Conservation (phyloP, 2,888 invertebrate genomes). For the Archips xylosteana region DNA sequence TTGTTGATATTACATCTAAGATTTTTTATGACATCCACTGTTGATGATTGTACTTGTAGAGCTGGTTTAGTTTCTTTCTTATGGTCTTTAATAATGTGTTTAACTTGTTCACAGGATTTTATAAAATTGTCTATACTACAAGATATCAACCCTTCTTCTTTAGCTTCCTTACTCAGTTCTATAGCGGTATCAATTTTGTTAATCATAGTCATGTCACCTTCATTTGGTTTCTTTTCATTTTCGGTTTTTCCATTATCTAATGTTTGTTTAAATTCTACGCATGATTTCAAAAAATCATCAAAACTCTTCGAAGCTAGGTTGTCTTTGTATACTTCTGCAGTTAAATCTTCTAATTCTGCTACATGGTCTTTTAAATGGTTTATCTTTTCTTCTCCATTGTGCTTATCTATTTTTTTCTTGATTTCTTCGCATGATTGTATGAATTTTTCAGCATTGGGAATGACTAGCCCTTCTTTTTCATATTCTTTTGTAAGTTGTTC, state of each 20-base stretch:
- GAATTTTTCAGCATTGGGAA: constrained; percentile 51
- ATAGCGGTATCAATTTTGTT: constrained; percentile 53
- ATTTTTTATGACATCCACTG: constrained; percentile 45
- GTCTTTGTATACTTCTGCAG: constrained; percentile 45
- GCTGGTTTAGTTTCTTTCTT: constrained; percentile 13
- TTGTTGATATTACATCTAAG: constrained; percentile 52
- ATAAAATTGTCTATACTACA: constrained; percentile 55
- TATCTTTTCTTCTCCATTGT: constrained; percentile 42
- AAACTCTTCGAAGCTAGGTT: constrained; percentile 48
- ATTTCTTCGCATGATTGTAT: constrained; percentile 51
- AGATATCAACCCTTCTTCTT: constrained; percentile 51
- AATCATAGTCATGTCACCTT: constrained; percentile 44
- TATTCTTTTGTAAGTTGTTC: constrained; percentile 51
- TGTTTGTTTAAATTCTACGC: constrained; percentile 54
- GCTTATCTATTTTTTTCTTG: constrained; percentile 51
- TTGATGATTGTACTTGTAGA: neutral
- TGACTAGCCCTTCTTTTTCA: constrained; percentile 49
- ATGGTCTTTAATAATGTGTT: constrained; percentile 45
- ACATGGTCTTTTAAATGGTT: constrained; percentile 49
- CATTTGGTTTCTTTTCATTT: constrained; percentile 27
- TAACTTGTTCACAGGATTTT: constrained; percentile 55
- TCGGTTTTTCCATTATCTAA: constrained; percentile 44
- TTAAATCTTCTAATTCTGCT: constrained; percentile 48
- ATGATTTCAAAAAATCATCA: constrained; percentile 51
- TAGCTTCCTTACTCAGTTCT: constrained; percentile 51